Base-by-base conservation (phyloP, 2,888 invertebrate genomes). In the Agrotis clavis region DNA sequence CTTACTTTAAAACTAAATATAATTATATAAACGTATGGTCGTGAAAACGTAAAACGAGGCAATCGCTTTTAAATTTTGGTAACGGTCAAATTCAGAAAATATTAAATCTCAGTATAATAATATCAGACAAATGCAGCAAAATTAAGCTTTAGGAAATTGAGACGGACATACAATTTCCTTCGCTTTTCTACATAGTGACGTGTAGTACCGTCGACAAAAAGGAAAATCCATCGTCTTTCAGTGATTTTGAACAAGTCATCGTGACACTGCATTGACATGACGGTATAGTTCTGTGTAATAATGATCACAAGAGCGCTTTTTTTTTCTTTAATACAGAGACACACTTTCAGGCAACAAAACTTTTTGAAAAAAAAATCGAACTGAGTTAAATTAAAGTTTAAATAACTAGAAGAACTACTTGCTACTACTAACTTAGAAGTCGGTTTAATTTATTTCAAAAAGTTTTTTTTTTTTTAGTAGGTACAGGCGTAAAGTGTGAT, bases 61-160 rank as follows among this genome's bases (percentile, higher is more conserved):
- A 35, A 35, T 35, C 7, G 35, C 7, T 35, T 35, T 35, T 35
- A 7, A 35, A 35, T 6, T 30, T 30, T 4, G 30, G 30, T 4
- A 16, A 25, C 21, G 21, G 16, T 54, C 56, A 30, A n/a, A 11
- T 25, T 1, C 13, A 35, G 45, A 35, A 47, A 47, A 16, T 48
- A 48, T 19, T 6, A 51, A 41, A 64, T 14, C 14, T 4, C 18
- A 19, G 14, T 21, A 41, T 53, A 50, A 45, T 50, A 73, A n/a
- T 74, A 65, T 65, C 21, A 47, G 57, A 21, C 16, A 45, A 50
- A 57, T 45, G 18, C 56, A 50, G 45, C 50, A n/a, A 6, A 53
- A 53, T 47, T 47, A 53, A 62, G n/a, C n/a, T 2, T 1, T 47
- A 71, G 72, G 56, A 74, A 73, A 57, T 65, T 45, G 41, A 30